Evolutionary conservation across 1,140 invertebrate genomes (phyloP).

Genomic region (Drosophila sulfurigaster): DNA sequence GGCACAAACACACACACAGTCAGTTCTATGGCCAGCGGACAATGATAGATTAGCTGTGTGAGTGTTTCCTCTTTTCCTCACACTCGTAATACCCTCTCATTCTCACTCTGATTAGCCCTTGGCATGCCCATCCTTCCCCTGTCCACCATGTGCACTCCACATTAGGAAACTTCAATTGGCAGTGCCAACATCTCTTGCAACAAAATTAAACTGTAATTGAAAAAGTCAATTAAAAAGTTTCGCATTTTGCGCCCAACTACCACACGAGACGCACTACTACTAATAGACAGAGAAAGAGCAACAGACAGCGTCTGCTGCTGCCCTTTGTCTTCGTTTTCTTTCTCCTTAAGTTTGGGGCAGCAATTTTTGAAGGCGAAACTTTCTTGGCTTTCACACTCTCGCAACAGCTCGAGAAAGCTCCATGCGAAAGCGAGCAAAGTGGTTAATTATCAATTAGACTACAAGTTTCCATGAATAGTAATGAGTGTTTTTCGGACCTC

Average conservation of each 20-base stretch:
- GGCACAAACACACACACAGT: slow-evolving; percentile 26
- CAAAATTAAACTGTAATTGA: slow-evolving; percentile 83
- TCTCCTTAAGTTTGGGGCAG: neutral
- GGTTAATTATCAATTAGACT: slow-evolving; percentile 40
- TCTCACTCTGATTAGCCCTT: neutral
- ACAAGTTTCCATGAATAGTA: slow-evolving; percentile 26
- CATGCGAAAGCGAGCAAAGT: slow-evolving; percentile 19
- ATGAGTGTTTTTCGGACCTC: slow-evolving; percentile 11
- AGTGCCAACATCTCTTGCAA: slow-evolving; percentile 75
- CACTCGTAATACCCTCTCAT: neutral
- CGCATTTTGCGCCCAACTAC: slow-evolving; percentile 69
- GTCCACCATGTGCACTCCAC: slow-evolving; percentile 30
- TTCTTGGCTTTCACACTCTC: slow-evolving; percentile 17
- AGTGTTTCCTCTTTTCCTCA: neutral
- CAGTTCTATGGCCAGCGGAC: slow-evolving; percentile 48
- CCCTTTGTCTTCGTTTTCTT: slow-evolving; percentile 5
- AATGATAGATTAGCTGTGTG: slow-evolving; percentile 73
- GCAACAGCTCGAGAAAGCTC: slow-evolving; percentile 1
- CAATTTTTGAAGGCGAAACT: slow-evolving; percentile 15
- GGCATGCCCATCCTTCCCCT: slow-evolving; percentile 3
- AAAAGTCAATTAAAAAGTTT: slow-evolving; percentile 84
- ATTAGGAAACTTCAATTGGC: slow-evolving; percentile 73
- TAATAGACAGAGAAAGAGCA: neutral
- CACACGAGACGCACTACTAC: slow-evolving; percentile 30
- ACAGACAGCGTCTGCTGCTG: neutral